Evolutionary conservation across 2,113 vertebrate genomes (phyloP), one percentile per base, ranked within the genome.

Genomic region (Butorides virescens): DNA sequence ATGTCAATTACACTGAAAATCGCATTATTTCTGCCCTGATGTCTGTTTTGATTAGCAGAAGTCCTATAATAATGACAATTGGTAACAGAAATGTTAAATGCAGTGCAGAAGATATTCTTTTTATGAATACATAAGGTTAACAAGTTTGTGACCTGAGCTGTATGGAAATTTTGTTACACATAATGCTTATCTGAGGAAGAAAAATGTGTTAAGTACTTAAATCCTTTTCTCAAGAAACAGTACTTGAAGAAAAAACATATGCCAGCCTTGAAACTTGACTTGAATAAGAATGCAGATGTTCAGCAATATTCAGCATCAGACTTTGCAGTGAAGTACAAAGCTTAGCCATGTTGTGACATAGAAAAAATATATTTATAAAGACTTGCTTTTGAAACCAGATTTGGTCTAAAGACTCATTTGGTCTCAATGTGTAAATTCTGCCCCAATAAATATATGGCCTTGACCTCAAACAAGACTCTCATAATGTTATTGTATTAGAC

Each of bases 1-100:
- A 93, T 90, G 76, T 88, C 96, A 95, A n/a, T 95, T 86, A 39
- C 90, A 18, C 91, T 95, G 89, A 86, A 95, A 90, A 92, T 95
- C 37, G 70, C 78, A 77, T 86, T 88, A 66, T 88, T 76, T 83
- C 66, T 91, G 36, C 53, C 93, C 81, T 36, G 59, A 58, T 10
- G 23, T 95, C 92, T 95, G 93, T 86, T 95, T 79, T 82, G 82
- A 88, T 97, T 91, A 95, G 94, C 42, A 86, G 63, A 84, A 95
- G 44, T 53, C 47, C 66, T 87, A 15, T 72, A 94, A 46, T 94
- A 94, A 91, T 66, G 84, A 84, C 55, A 77, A 53, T 86, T 93
- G 68, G 82, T 97, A 94, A 86, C 44, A 95, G 81, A 86, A 92
- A 65, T 59, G 77, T 80, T 94, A 97, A 97, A 94, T 39, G 75